Evolutionary conservation across 2,888 invertebrate species (phyloP), one percentile per base, ranked within the genome.

Genomic region (Cheilosia urbana): DNA sequence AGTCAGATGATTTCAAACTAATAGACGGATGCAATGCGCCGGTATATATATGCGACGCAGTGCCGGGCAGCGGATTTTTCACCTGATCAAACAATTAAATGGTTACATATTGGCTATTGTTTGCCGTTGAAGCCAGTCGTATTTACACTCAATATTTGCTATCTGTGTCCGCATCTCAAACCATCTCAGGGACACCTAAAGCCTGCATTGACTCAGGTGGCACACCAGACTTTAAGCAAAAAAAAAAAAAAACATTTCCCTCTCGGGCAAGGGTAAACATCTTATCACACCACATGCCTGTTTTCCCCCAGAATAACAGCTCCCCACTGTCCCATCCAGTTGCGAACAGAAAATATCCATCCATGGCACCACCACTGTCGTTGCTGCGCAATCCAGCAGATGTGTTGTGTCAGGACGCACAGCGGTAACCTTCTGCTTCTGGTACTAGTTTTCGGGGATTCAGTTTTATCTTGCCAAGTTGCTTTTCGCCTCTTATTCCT

Each of bases 1-100:
- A 68, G 79, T 79, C 15, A 55, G 72, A 73, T 51, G 47, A 63
- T 65, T 65, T 79, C 68, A 53, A 69, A 80, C 80, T 84, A 71
- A 84, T 51, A 34, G 21, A 24, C 55, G 45, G 4, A 5, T 15
- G 37, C 11, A 0, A 7, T 27, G 7, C 0, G 15, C 13, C 1
- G 27, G 65, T 55, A 80, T 84, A 65, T 84, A 84, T 80, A 84
- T 51, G 24, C 57, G 6, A 19, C 15, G 17, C 7, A 7, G 9
- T 2, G 17, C 4, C 30, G n/a, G 7, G 2, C 24, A 51, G 2
- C 5, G 2, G 13, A 6, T 13, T 15, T 11, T 51, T 13, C 51
- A 51, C 51, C 13, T 51, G 51, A 5, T 5, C 21, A 51, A 21
- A 51, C 24, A 21, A 13, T 34, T 34, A 34, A 9, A 11, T 11